These are phyloP conservation scores for Agrilus biguttatus DNA, from an alignment of 2,888 invertebrate genomes.

Conservation along the genomic window DNA sequence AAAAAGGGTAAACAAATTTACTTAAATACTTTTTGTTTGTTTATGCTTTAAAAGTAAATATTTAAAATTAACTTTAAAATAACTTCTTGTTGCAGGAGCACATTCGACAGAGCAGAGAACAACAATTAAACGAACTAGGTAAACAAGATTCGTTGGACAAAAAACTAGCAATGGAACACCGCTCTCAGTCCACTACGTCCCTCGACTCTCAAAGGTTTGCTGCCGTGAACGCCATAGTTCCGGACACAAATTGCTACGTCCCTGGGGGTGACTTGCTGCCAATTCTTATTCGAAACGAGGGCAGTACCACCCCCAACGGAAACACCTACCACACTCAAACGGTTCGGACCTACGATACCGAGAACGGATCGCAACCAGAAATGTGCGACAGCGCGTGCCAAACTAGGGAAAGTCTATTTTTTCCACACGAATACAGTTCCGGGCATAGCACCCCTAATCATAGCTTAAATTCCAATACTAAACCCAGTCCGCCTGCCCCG, in stretches of 20 bases:
- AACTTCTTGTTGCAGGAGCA: slow-evolving; percentile 41
- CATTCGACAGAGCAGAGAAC: slow-evolving; percentile 67
- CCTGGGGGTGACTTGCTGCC: slow-evolving; percentile 32
- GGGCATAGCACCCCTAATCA: slow-evolving; percentile 28
- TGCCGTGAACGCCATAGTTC: slow-evolving; percentile 10
- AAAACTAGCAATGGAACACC: slow-evolving; percentile 11
- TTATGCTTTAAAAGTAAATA: too few species aligned
- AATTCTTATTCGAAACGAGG: slow-evolving; percentile 25
- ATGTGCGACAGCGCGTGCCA: slow-evolving; percentile 69
- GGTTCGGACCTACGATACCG: slow-evolving; percentile 12
- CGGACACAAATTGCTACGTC: slow-evolving; percentile 31
- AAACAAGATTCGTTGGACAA: slow-evolving; percentile 22
- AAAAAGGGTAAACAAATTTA: too few species aligned
- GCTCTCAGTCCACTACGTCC: slow-evolving; percentile 20
- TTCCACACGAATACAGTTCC: slow-evolving; percentile 27
- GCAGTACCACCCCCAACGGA: slow-evolving; percentile 21
- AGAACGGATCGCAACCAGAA: slow-evolving; percentile 28
- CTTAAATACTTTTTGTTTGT: too few species aligned
- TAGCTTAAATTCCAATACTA: slow-evolving; percentile 23
- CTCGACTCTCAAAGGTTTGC: slow-evolving; percentile 21
- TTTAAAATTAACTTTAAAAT: slow-evolving; percentile 1
- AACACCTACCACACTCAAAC: slow-evolving; percentile 19
- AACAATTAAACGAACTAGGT: slow-evolving; percentile 56
- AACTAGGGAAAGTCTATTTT: slow-evolving; percentile 65
- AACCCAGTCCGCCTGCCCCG: slow-evolving; percentile 25